Evolutionary conservation across 2,113 vertebrate species (phyloP).

Genomic region (Sander vitreus): DNA sequence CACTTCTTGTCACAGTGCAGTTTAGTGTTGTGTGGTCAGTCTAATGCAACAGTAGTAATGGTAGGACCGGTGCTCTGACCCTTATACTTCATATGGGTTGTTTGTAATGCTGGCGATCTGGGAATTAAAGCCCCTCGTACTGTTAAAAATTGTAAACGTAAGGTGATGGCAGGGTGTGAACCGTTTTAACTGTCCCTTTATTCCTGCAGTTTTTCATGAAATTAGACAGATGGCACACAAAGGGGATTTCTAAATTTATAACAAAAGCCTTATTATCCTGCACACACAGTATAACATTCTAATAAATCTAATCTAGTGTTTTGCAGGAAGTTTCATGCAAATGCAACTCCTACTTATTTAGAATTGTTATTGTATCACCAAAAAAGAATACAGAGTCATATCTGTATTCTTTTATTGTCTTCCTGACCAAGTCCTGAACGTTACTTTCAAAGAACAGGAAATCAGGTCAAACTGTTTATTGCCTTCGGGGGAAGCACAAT

Average conservation of each 20-base stretch:
- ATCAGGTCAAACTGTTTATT: conserved; percentile 60
- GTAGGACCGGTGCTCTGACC: neutral
- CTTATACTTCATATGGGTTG: neutral
- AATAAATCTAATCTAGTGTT: neutral
- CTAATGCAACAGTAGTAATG: conserved; percentile 10
- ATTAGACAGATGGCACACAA: neutral
- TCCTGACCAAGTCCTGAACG: conserved; percentile 46
- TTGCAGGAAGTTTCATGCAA: neutral
- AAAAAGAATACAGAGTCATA: too few relatives aligned
- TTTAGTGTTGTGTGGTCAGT: conserved; percentile 17
- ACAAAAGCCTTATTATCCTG: neutral
- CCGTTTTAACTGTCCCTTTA: neutral
- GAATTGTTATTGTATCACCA: too few relatives aligned
- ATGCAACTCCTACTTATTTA: neutral
- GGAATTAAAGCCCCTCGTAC: neutral
- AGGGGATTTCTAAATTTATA: neutral
- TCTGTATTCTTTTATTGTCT: conserved; percentile 3
- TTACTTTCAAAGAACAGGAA: conserved; percentile 56
- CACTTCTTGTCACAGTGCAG: conserved; percentile 26
- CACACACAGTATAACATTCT: neutral
- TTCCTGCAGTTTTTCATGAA: conserved; percentile 4
- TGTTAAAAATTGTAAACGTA: neutral
- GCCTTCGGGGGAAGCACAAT: conserved; percentile 31
- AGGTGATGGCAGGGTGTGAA: neutral
- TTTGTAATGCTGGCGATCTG: neutral